Evolutionary conservation across 2,113 vertebrate species (phyloP), one percentile per base, ranked within the genome.

Genomic region (Cryptotis parvus): DNA sequence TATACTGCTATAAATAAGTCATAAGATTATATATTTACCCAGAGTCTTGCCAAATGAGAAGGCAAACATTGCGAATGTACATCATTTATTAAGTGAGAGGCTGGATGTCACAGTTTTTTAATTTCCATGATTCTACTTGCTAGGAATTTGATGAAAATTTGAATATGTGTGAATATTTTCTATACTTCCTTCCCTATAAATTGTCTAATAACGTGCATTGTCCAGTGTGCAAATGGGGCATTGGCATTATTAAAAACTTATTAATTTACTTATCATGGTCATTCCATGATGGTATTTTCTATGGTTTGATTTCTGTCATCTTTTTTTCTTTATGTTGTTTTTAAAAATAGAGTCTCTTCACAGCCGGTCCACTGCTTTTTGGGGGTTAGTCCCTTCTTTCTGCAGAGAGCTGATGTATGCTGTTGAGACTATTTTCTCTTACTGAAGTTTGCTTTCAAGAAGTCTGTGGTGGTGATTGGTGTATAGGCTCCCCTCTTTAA

Each of bases 301-400:
- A 58, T 37, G 41, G 70, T 43, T 49, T 82, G 58, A 10, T 33
- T 86, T 87, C 41, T 69, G 39, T 1, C 27, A 29, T 31, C 24
- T 49, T 41, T 63, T 75, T 15, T 90, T 91, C 68, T n/a, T n/a
- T n/a, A n/a, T 33, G 45, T 73, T 3, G 87, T 75, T 82, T 92
- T 84, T 70, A 39, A 55, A 15, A 66, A 6, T 33, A 4, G 45
- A 70, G 6, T 4, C 63, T 27, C 68, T 3, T n/a, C 9, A 24
- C 16, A 69, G 63, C 68, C 20, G 1, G 74, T 2, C 3, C 2
- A 29, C 15, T 63, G 1, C 1, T 16, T 83, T 76, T 27, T 8
- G 37, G 18, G 15, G 9, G 6, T n/a, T 52, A 20, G 0, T 26
- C 63, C 9, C 39, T 12, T 14, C 11, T 9, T 39, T 70, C 9